Conservation (phyloP, 2,888 invertebrate genomes). For the Drosophila quinaria region DNA sequence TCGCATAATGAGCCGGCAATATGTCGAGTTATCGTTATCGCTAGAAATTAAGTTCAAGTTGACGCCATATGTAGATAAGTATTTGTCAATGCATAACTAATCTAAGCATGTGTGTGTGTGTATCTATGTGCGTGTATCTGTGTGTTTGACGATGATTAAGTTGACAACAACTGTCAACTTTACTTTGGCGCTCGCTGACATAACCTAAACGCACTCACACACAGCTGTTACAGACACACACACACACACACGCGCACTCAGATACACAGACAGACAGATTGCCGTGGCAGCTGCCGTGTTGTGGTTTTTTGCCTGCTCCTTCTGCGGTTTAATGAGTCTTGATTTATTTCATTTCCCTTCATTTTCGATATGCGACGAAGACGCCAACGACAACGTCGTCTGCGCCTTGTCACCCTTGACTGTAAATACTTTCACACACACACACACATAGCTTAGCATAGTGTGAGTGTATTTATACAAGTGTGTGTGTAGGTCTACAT, state of each 20-base stretch:
- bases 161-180: constrained; percentile 79
- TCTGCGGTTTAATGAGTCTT: constrained; percentile 79
- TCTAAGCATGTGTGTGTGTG: constrained; percentile 9
- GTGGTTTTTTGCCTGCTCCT: constrained; percentile 51
- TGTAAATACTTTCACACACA: constrained; percentile 20
- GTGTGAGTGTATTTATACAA: not conserved
- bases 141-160: constrained; percentile 76
- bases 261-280: constrained; percentile 20
- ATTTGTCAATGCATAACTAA: constrained; percentile 66
- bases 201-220: constrained; percentile 55
- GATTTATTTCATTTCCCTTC: constrained; percentile 79
- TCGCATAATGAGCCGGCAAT: constrained; percentile 75
- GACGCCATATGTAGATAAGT: constrained; percentile 45
- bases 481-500: constrained; percentile 26
- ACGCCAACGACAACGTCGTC: constrained; percentile 22
- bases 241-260: constrained; percentile 10
- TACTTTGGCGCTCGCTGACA: constrained; percentile 63
- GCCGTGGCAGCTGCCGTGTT: constrained; percentile 55
- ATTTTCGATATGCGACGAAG: constrained; percentile 60
- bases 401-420: constrained; percentile 48
- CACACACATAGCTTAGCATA: constrained; percentile 5
- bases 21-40: constrained; percentile 70
- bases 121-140: constrained; percentile 8
- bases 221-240: constrained; percentile 26
- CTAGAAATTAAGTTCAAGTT: constrained; percentile 72